Evolutionary conservation across 1,140 invertebrate species (phyloP).

Genomic region (Nasonia giraulti): DNA sequence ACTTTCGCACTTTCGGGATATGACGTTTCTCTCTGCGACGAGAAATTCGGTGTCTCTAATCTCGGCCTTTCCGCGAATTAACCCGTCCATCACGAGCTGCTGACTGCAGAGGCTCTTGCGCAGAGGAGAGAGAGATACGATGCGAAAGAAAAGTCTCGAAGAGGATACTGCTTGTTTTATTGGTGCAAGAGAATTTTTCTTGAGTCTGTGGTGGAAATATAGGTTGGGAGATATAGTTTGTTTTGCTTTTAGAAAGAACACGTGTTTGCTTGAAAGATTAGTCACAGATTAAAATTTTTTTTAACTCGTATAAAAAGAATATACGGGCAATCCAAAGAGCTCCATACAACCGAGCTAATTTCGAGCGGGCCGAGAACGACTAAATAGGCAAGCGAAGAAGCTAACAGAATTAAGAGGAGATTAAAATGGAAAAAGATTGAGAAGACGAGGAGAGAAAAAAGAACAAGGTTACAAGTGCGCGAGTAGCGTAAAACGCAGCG

Average conservation of each 20-base stretch:
- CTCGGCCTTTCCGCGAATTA: conserved; percentile 19
- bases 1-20: not conserved
- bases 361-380: not conserved
- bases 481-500: not conserved
- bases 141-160: not conserved
- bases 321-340: not conserved
- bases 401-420: not conserved
- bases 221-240: too few species aligned
- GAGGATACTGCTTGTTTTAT: too few species aligned
- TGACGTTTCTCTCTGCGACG: not conserved
- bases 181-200: not conserved
- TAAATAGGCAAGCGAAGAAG: not conserved
- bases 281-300: too few species aligned
- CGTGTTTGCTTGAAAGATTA: too few species aligned
- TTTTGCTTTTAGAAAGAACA: too few species aligned
- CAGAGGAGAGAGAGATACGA: not conserved
- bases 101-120: too few species aligned
- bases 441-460: not conserved
- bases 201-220: too few species aligned
- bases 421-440: conserved; percentile 4
- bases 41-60: conserved; percentile 28
- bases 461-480: not conserved
- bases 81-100: not conserved
- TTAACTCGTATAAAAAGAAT: too few species aligned
- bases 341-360: not conserved